Conservation (phyloP, 2,888 invertebrate genomes). For the Lepidocyrtinus sp. region DNA sequence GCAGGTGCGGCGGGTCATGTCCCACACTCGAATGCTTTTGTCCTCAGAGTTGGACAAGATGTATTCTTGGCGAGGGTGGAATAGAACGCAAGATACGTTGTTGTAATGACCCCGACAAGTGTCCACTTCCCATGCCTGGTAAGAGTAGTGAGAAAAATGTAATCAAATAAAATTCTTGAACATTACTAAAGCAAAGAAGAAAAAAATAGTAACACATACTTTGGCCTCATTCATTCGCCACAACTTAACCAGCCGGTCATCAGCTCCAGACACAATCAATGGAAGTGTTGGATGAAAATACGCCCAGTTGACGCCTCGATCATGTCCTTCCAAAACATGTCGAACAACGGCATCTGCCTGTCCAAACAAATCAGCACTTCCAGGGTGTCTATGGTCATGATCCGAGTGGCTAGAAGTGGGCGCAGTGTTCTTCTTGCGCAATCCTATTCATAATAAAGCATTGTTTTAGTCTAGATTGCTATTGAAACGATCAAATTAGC, state of each 20-base stretch:
- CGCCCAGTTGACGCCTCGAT: conserved; percentile 99
- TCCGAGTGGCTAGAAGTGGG: conserved; percentile 87
- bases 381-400: conserved; percentile 85
- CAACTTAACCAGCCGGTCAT: conserved; percentile 96
- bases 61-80: conserved; percentile 97
- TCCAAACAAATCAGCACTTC: conserved; percentile 95
- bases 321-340: conserved; percentile 93
- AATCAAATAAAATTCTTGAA: background rate
- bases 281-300: conserved; percentile 96
- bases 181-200: background rate
- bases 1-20: conserved; percentile 95
- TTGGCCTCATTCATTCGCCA: conserved; percentile 99
- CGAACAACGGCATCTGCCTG: conserved; percentile 91
- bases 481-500: background rate
- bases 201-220: conserved; percentile 72
- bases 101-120: conserved; percentile 99
- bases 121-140: conserved; percentile 97
- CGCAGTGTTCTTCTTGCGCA: conserved; percentile 97
- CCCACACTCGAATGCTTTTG: conserved; percentile 98
- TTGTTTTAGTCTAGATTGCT: background rate
- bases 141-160: too few species aligned
- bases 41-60: conserved; percentile 98
- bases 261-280: conserved; percentile 97
- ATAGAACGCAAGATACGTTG: conserved; percentile 97
- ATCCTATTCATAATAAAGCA: conserved; percentile 73